These are phyloP conservation scores for Bombus polaris DNA, from an alignment of 1,140 invertebrate species.

Conservation along the genomic window DNA sequence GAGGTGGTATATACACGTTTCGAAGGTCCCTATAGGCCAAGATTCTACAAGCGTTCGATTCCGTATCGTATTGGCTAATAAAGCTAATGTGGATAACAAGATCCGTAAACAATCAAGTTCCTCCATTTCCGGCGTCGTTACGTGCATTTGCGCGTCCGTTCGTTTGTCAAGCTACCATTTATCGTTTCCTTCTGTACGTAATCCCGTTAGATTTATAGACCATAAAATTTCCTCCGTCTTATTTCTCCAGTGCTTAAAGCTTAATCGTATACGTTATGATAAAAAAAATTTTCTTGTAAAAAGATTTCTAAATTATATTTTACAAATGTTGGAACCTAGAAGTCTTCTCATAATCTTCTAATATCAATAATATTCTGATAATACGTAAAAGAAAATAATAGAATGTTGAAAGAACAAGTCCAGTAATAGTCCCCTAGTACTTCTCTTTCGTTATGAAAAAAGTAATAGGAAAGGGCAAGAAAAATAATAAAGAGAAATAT, in stretches of 20 bases:
- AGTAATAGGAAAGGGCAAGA: background rate
- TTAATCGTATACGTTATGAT: background rate
- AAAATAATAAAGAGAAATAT: background rate
- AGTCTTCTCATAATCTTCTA: too few species aligned
- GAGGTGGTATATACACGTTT: slow-evolving; percentile 46
- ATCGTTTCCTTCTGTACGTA: background rate
- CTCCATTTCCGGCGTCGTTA: background rate
- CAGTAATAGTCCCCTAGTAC: background rate
- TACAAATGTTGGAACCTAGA: too few species aligned
- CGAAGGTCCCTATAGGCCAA: slow-evolving; percentile 43
- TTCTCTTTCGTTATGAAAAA: too few species aligned
- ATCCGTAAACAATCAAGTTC: slow-evolving; percentile 21
- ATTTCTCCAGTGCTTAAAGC: background rate
- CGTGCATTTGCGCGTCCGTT: background rate
- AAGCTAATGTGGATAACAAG: slow-evolving; percentile 28
- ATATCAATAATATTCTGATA: too few species aligned
- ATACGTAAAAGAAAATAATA: too few species aligned
- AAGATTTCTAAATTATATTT: too few species aligned
- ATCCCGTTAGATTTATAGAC: background rate
- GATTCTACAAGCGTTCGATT: slow-evolving; percentile 18
- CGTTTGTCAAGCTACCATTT: background rate
- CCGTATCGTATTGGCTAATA: background rate
- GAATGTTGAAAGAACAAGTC: too few species aligned
- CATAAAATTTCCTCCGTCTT: background rate
- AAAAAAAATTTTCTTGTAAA: too few species aligned